Evolutionary conservation across 2,888 invertebrate species (phyloP).

Genomic region (Exocentrus adspersus): DNA sequence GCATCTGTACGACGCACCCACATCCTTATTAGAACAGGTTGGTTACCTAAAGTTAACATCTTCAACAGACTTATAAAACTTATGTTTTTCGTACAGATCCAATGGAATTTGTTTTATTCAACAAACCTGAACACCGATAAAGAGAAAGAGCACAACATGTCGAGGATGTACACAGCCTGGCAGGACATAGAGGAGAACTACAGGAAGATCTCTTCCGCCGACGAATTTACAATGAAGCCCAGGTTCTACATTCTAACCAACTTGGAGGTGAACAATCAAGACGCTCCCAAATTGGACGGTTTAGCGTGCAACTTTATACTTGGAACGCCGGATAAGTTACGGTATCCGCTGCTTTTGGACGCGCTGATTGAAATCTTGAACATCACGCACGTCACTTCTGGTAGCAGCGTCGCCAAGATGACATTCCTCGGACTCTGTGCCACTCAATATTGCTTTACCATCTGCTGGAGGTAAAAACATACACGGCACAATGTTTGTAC

Average conservation of each 20-base stretch:
- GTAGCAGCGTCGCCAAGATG: conserved; percentile 59
- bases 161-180: conserved; percentile 76
- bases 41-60: no score
- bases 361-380: conserved; percentile 85
- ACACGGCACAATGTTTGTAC: not conserved
- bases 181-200: conserved; percentile 82
- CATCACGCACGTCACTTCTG: conserved; percentile 75
- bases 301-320: conserved; percentile 93
- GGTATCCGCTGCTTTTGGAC: conserved; percentile 87
- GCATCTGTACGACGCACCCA: conserved; percentile 93
- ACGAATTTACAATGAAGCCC: conserved; percentile 81
- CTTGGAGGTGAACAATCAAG: conserved; percentile 76
- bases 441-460: conserved; percentile 90
- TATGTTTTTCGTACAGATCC: conserved; percentile 66
- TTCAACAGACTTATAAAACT: no score
- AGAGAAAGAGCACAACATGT: conserved; percentile 68
- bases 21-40: conserved; percentile 86
- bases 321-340: conserved; percentile 90
- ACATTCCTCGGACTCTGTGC: conserved; percentile 78
- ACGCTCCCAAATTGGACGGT: conserved; percentile 92
- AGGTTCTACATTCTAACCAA: conserved; percentile 91
- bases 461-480: conserved; percentile 76
- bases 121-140: conserved; percentile 70
- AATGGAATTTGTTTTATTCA: conserved; percentile 82
- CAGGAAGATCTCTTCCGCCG: conserved; percentile 70